Evolutionary conservation across 2,888 invertebrate genomes (phyloP).

Genomic region (Exephanes ischioxanthus): DNA sequence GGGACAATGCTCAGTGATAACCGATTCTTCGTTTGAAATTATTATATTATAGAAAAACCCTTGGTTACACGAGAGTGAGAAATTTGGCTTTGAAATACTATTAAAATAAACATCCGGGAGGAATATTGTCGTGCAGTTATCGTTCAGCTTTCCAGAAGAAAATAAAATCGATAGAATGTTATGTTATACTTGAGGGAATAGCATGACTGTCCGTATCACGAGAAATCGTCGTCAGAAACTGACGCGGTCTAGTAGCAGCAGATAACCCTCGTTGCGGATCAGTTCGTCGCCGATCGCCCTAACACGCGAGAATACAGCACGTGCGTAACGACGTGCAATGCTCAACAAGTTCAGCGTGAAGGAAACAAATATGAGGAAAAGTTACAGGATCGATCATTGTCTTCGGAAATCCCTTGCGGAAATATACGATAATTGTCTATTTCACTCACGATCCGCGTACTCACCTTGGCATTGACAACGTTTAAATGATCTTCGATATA

Average conservation of each 20-base stretch:
- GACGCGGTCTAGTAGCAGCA: neutral
- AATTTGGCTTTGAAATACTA: neutral
- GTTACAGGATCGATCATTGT: neutral
- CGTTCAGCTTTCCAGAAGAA: conserved; percentile 14
- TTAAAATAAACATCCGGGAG: conserved; percentile 4
- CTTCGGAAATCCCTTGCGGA: conserved; percentile 23
- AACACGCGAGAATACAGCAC: neutral
- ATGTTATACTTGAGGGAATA: neutral
- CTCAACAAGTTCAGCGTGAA: neutral
- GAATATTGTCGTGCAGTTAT: conserved; percentile 11
- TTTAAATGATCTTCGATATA: conserved; percentile 1
- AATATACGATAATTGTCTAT: conserved; percentile 7
- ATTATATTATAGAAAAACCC: neutral
- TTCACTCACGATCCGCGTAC: neutral
- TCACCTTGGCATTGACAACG: conserved; percentile 45
- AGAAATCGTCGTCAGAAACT: neutral
- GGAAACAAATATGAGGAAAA: conserved; percentile 6
- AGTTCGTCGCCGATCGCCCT: conserved; percentile 25
- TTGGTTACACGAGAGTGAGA: neutral
- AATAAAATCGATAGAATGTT: neutral
- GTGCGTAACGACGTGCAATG: neutral
- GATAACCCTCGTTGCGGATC: conserved; percentile 53
- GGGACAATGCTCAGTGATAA: neutral
- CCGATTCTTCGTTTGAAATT: neutral
- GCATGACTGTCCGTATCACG: neutral